Conservation (phyloP, 2,113 vertebrate genomes). For the Chaetorhynchus papuensis region DNA sequence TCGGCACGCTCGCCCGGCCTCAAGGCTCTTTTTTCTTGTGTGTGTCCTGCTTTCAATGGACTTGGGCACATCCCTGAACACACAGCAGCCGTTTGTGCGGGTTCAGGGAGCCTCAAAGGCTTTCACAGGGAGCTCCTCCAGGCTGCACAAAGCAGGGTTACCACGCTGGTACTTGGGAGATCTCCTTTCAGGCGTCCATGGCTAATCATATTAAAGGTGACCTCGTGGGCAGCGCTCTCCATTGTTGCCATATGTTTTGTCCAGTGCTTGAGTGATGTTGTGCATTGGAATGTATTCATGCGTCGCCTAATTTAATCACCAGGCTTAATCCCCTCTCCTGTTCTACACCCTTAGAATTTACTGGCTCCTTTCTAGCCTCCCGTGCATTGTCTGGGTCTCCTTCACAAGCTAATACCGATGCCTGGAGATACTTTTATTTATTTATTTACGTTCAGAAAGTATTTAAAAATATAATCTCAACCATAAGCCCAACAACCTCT, state of each 20-base stretch:
- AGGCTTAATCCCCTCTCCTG: constrained; percentile 61
- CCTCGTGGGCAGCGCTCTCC: constrained; percentile 68
- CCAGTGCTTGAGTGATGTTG: constrained; percentile 79
- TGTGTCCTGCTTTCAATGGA: constrained; percentile 70
- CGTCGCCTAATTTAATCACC: constrained; percentile 79
- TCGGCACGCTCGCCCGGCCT: constrained; percentile 65
- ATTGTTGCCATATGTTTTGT: constrained; percentile 82
- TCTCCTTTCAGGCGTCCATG: constrained; percentile 75
- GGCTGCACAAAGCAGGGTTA: constrained; percentile 62
- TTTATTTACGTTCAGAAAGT: constrained; percentile 1
- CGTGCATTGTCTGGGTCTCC: neutral
- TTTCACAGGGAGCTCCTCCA: constrained; percentile 31
- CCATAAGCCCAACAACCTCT: neutral
- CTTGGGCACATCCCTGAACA: constrained; percentile 79
- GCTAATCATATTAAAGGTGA: constrained; percentile 84
- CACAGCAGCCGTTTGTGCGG: constrained; percentile 50
- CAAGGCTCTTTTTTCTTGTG: constrained; percentile 59
- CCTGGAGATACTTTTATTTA: neutral
- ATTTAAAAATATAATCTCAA: neutral
- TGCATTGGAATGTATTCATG: constrained; percentile 84
- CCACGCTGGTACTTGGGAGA: constrained; percentile 31
- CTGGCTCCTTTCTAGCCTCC: neutral
- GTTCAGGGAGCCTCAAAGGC: constrained; percentile 70
- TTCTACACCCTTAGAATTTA: constrained; percentile 42
- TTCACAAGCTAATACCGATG: neutral